Evolutionary conservation across 2,113 vertebrate species (phyloP), one percentile per base, ranked within the genome.

Genomic region (Stigmatopora argus): DNA sequence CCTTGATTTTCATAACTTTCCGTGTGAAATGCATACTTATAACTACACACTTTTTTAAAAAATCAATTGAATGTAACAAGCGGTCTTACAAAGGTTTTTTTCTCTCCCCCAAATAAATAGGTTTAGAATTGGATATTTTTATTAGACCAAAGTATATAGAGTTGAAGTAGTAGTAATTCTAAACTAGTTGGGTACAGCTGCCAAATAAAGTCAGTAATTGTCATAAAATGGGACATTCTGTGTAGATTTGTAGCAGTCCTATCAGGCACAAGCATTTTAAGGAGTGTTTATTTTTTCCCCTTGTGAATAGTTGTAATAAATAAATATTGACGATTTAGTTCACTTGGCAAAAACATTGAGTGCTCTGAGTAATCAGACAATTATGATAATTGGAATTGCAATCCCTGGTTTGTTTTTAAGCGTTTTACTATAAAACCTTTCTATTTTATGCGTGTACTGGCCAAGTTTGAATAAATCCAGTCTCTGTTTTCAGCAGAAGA

Each of bases 1-100:
- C 78, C 70, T 64, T 72, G 63, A 79, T 83, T 75, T 78, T 79
- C 19, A 69, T 45, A 19, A 63, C 52, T 31, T 62, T 59, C 58
- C 6, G 59, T 19, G 48, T 68, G 53, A 77, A 72, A 72, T 78
- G 48, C 3, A 31, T 41, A 10, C 7, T 41, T 71, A 48, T 26
- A 44, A 72, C 48, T n/a, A 60, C 71, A 73, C 46, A 23, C 51
- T 52, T 71, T 56, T 69, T n/a, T n/a, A n/a, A n/a, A n/a, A n/a
- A n/a, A n/a, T 31, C 26, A 31, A 31, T 31, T 31, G 26, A 31
- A 31, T 31, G 26, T 31, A 31, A 31, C 26, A 31, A 31, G 26
- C 26, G 3, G 26, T 31, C 26, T 31, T 31, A 31, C 26, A 31
- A 31, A 31, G 26, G 1, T 31, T 31, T 31, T 31, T 31, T 2